Base-by-base conservation (phyloP, 2,888 invertebrate species). In the Cremastobaeus sp. region DNA sequence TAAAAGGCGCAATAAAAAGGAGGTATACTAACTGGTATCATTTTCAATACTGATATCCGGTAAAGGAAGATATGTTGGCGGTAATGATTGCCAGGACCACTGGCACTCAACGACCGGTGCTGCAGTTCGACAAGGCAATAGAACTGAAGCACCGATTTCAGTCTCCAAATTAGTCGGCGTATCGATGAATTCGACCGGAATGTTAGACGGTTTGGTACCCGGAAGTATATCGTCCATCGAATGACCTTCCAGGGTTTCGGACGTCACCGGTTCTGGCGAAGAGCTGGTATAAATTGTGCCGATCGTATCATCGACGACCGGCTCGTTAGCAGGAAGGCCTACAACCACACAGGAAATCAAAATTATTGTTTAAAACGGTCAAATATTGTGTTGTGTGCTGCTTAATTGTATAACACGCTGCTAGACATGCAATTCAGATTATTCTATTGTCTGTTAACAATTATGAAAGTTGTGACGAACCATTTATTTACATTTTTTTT, bases 51-150 rank as follows among this genome's bases (percentile, higher is more conserved):
- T 84, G 71, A 80, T 80, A 60, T 86, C 81, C 60, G 86, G 86
- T 76, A 83, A 79, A 37, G 86, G 86, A 45, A 86, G 77, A 62
- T 85, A 81, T 32, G 82, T 79, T 9, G 86, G 86, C 0, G 85
- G 83, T 20, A 85, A 72, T 14, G 87, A 82, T 21, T 82, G 83
- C 87, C 87, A 87, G 62, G 85, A 86, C 87, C 87, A 87, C 55
- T 83, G 85, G 60, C 87, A 87, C 47, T 87, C 86, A 30, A 76
- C 77, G 17, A 87, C 85, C 50, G 86, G 82, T 74, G 78, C 79
- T 30, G 80, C 78, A 6, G 85, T 84, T 59, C 84, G 78, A 74
- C 87, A 87, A 41, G 83, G 80, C 48, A 87, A 76, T 25, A 86
- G 78, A 6, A 86, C 84, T 47, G 86, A 84, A 4, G 83, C 79